Base-by-base conservation (phyloP, 2,113 vertebrate genomes). In the Acrocephalus kingi region DNA sequence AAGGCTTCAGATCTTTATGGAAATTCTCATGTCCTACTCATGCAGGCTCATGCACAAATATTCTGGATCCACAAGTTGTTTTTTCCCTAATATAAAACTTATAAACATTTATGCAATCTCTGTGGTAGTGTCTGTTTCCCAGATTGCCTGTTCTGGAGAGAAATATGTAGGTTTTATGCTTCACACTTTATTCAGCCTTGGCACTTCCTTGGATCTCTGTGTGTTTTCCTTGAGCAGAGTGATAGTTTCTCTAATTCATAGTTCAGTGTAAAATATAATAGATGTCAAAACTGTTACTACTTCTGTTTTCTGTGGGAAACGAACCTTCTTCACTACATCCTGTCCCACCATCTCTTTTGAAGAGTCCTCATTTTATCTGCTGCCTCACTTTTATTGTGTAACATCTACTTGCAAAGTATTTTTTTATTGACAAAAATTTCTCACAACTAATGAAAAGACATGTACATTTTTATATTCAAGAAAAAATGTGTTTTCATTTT, bases 261-360 rank as follows among this genome's bases (percentile, higher is more conserved):
- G 71, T 52, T 90, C 61, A 74, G 21, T 45, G 15, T 75, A 91
- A 95, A 93, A 95, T 86, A 37, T 58, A 97, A 88, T 63, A 89
- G 37, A 82, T 90, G 78, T 94, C 87, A 93, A 80, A 96, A 79
- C 63, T 84, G 61, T 91, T 94, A 84, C 56, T 93, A 82, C 19
- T 74, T 9, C 13, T 63, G 6, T 93, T 95, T 97, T 94, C 54
- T 64, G 19, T 76, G 31, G 67, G 62, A 72, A 43, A 54, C 30
- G 49, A 79, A 46, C 13, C 33, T 66, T 7, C 21, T 91, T 94
- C 56, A 89, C 27, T 12, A 5, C 72, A 71, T 91, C 76, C 54
- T 95, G 33, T 67, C 17, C 20, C 58, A 79, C 64, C 56, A 84
- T 73, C 8, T 87, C n/a, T 89, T 90, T 82, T 84, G 61, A 82